Evolutionary conservation across 2,113 vertebrate genomes (phyloP).

Genomic region (Tonatia bakeri): DNA sequence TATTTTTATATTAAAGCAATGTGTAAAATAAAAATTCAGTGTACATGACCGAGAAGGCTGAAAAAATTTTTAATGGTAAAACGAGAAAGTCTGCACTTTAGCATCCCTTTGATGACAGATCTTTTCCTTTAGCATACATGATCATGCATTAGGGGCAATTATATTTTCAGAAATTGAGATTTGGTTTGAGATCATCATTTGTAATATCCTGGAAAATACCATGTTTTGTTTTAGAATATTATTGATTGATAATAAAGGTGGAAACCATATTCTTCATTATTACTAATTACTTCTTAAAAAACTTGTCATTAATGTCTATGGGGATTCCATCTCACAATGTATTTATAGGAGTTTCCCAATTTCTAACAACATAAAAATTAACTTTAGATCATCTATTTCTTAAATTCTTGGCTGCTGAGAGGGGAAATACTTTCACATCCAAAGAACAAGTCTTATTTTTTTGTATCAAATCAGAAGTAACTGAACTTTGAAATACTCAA

Average conservation of each 20-base stretch:
- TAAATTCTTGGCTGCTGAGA: neutral
- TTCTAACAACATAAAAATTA: neutral
- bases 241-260: neutral
- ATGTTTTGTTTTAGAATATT: neutral
- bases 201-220: neutral
- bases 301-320: neutral
- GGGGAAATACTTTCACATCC: neutral
- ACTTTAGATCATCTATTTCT: neutral
- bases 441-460: neutral
- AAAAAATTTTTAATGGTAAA: neutral
- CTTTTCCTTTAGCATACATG: neutral
- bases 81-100: neutral
- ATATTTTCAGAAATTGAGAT: neutral
- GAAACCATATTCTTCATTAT: neutral
- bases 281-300: neutral
- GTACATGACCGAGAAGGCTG: neutral
- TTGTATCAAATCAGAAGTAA: neutral
- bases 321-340: neutral
- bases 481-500: neutral
- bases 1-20: neutral
- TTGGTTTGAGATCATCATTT: neutral
- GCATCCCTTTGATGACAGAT: neutral
- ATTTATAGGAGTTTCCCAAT: neutral
- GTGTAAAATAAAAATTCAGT: neutral
- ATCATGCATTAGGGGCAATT: neutral